Percentiles rank a stretch among this genome's conserved stretches.
Conservation (phyloP, 2,797 vertebrate genomes). For the Smutsia gigantea region DNA sequence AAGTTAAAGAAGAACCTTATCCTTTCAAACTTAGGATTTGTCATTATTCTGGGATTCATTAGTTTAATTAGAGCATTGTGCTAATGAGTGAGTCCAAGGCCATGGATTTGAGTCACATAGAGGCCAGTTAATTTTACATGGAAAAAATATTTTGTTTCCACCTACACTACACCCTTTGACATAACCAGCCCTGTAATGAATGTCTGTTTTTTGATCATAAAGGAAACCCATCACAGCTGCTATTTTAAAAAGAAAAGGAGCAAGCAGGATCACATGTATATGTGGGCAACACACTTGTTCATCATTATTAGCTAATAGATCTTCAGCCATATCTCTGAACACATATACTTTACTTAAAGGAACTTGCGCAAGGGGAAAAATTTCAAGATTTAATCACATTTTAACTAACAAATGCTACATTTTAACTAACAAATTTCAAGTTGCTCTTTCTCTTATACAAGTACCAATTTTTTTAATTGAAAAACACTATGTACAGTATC, state of each 20-base stretch:
- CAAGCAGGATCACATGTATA: neutral
- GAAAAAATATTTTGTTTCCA: conserved; percentile 29
- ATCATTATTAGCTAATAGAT: conserved; percentile 23
- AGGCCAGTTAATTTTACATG: conserved; percentile 51
- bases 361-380: neutral
- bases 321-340: neutral
- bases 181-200: conserved; percentile 9
- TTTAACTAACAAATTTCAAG: conserved; percentile 7
- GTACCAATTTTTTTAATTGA: neutral
- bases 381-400: neutral
- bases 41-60: conserved; percentile 71
- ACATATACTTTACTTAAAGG: conserved; percentile 11
- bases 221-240: neutral
- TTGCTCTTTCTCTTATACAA: neutral
- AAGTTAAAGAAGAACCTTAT: conserved; percentile 51
- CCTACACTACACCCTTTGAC: conserved; percentile 13
- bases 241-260: neutral
- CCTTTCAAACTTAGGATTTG: conserved; percentile 57
- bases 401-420: neutral
- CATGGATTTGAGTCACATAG: conserved; percentile 58
- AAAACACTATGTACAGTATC: neutral
- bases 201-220: neutral
- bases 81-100: conserved; percentile 57
- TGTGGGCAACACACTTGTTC: neutral
- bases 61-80: conserved; percentile 65